Evolutionary conservation across 2,113 vertebrate genomes (phyloP), one percentile per base, ranked within the genome.

Genomic region (Gnathonemus longibarbis): DNA sequence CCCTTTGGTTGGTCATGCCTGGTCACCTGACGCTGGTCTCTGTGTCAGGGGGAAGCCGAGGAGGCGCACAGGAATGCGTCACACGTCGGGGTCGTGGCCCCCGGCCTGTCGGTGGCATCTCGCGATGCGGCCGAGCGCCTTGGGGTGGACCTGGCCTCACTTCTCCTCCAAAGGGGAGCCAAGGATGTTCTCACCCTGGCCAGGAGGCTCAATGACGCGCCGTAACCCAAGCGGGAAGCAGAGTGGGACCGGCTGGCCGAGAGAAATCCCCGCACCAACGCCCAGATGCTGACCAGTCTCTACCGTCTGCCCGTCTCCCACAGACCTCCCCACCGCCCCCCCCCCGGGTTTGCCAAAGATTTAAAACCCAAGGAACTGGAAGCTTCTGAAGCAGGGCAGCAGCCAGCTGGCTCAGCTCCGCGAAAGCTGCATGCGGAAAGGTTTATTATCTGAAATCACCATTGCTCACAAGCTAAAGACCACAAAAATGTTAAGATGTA

Each of bases 91-190:
- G 96, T 99, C 90, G 98, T 97, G 0, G 97, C 97, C 88, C 92
- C 11, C 58, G 97, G 94, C 0, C 77, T 98, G 46, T 90, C 96
- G 0, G 87, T 86, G 17, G 92, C 58, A 21, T 94, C 96, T 80
- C 97, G 96, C 91, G 93, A 94, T 88, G 92, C 95, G 45, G 97
- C 97, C 0, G 97, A 99, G 94, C 95, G 91, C 84, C 95, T 99
- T 86, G 98, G 98, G 3, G 84, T 95, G 15, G 94, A 96, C 89
- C 91, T 99, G 53, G 98, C 98, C 9, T 93, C 94, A 24, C 91
- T 98, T 49, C 94, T 99, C 89, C 95, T 98, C 90, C 97, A 94
- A 94, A 97, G 97, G 95, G 98, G 98, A 90, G 98, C 98, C 85
- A 97, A 96, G 90, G 95, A 96, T 27, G 98, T 99, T 91, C 95